phyloP scores from a whole-genome alignment of 2,797 vertebrate species.

The Peromyscus attwateri region DNA sequence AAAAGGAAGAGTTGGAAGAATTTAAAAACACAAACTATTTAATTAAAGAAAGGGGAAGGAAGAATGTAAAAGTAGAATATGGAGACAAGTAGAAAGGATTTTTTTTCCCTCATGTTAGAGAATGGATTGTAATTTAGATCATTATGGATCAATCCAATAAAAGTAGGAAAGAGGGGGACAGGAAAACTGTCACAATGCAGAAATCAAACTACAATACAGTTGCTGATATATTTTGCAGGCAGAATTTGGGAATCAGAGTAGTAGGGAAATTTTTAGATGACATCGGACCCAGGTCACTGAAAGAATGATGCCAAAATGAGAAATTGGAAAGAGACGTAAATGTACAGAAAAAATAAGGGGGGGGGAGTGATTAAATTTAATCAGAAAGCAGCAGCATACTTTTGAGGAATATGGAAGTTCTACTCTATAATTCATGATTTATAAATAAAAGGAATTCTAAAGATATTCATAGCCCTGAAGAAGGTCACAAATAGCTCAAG shows the following conservation, averaged over 20 bases:
- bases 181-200: neutral
- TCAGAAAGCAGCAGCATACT: neutral
- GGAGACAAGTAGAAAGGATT: neutral
- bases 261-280: neutral
- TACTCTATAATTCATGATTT: neutral
- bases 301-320: neutral
- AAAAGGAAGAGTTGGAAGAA: neutral
- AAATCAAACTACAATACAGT: neutral
- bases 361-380: neutral
- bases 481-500: neutral
- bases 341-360: rapidly evolving
- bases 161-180: neutral
- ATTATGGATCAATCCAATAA: neutral
- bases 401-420: neutral
- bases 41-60: neutral
- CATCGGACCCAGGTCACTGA: neutral
- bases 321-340: neutral
- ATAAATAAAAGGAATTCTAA: neutral
- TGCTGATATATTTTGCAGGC: neutral
- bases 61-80: neutral
- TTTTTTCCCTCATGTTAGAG: neutral
- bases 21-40: neutral
- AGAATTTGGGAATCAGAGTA: conserved; percentile 18
- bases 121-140: neutral
- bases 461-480: neutral